These are phyloP conservation scores for Thomomys bottae DNA, from an alignment of 2,113 vertebrate species.

Conservation along the genomic window DNA sequence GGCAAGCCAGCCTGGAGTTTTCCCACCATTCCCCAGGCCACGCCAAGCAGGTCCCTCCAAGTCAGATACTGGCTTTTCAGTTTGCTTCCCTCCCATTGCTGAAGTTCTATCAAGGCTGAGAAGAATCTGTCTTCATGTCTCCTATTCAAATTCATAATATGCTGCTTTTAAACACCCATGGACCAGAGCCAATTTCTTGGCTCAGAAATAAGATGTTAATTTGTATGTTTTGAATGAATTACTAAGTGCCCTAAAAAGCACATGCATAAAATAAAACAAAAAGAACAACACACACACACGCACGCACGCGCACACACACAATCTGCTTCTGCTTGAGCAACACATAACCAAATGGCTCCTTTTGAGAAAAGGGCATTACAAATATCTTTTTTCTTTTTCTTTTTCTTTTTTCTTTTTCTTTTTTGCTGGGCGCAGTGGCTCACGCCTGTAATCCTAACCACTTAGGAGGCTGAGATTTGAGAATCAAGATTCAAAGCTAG, in stretches of 20 bases:
- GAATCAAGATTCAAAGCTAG: no score
- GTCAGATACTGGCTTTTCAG: background rate
- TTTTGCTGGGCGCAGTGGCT: no score
- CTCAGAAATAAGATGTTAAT: constrained; percentile 47
- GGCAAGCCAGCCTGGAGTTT: background rate
- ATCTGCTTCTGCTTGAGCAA: background rate
- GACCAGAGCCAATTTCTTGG: background rate
- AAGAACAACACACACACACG: constrained; percentile 52
- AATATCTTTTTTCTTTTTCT: no score
- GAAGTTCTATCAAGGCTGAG: background rate
- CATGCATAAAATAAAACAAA: constrained; percentile 48
- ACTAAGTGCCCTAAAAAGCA: constrained; percentile 54
- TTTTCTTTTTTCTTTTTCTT: no score
- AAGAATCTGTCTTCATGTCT: background rate
- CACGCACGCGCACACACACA: background rate
- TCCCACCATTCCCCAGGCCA: background rate
- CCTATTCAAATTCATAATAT: background rate
- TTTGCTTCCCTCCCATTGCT: fast-evolving
- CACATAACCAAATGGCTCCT: background rate
- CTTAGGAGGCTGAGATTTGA: no score
- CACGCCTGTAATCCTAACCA: no score
- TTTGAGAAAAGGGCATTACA: background rate
- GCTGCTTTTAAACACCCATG: background rate
- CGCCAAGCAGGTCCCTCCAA: background rate
- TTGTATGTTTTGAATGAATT: constrained; percentile 63